These are phyloP conservation scores for Eurystomus gularis DNA, from an alignment of 2,113 vertebrate species.

Conservation along the genomic window DNA sequence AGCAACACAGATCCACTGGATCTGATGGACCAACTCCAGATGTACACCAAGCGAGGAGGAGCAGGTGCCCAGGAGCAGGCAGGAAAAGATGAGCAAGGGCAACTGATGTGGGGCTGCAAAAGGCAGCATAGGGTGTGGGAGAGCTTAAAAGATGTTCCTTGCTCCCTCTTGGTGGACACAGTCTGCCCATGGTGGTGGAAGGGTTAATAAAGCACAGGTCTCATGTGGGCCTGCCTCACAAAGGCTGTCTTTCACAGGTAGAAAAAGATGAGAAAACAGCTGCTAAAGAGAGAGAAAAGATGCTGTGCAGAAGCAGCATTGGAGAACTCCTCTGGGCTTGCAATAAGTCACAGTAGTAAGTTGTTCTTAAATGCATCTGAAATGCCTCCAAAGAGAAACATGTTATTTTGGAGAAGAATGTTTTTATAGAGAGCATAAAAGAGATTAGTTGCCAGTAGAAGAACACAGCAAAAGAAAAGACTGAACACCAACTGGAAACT, in stretches of 20 bases:
- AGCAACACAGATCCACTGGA: neutral
- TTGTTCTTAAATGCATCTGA: constrained; percentile 14
- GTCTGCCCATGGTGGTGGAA: neutral
- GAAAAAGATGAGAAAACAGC: neutral
- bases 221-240: neutral
- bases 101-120: neutral
- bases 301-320: neutral
- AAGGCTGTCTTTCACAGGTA: neutral
- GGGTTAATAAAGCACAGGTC: neutral
- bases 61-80: neutral
- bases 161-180: neutral
- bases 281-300: constrained; percentile 20
- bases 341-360: constrained; percentile 27
- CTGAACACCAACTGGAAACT: neutral
- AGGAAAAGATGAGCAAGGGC: neutral
- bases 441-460: neutral
- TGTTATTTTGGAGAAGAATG: constrained; percentile 1
- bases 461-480: neutral
- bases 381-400: constrained; percentile 32
- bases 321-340: constrained; percentile 22
- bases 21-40: neutral
- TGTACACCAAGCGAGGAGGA: neutral
- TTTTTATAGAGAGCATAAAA: neutral
- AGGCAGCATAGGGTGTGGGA: neutral
- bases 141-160: neutral